A percentile compares a stretch with the other conserved stretches of the same genome.
phyloP scores from a whole-genome alignment of 2,888 invertebrate genomes.

The Elmis aenea region DNA sequence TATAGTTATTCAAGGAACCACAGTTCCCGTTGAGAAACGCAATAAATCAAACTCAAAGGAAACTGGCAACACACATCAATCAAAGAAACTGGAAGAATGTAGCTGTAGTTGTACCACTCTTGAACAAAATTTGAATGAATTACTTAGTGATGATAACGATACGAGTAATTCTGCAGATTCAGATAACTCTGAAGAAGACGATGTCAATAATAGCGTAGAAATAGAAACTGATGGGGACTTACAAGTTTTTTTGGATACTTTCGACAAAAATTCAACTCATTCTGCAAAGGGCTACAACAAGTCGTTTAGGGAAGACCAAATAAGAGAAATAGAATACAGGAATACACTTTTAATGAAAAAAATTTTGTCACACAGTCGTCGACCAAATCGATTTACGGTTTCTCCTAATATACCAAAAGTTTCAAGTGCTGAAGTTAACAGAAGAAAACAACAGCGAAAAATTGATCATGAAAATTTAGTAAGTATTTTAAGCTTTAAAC shows the following conservation, averaged over 20 bases:
- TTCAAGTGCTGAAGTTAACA: slow-evolving; percentile 28
- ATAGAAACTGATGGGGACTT: slow-evolving; percentile 3
- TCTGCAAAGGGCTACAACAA: slow-evolving; percentile 20
- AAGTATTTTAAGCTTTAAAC: slow-evolving; percentile 8
- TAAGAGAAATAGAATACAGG: slow-evolving; percentile 28
- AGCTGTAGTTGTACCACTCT: too few relatives aligned
- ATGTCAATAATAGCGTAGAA: slow-evolving; percentile 5
- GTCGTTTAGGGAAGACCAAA: slow-evolving; percentile 26
- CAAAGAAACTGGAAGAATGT: too few relatives aligned
- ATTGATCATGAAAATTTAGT: slow-evolving; percentile 34
- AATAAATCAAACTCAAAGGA: too few relatives aligned
- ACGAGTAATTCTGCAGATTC: too few relatives aligned
- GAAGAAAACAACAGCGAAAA: slow-evolving; percentile 28
- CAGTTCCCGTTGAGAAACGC: too few relatives aligned
- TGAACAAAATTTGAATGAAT: too few relatives aligned
- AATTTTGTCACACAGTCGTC: slow-evolving; percentile 26
- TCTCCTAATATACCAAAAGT: slow-evolving; percentile 14
- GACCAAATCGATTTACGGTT: slow-evolving; percentile 21
- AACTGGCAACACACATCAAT: too few relatives aligned
- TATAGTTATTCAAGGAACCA: too few relatives aligned
- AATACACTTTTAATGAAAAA: slow-evolving; percentile 30
- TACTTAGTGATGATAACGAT: slow-evolving; percentile 1
- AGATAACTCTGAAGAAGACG: slow-evolving; percentile 2
- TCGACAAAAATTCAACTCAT: too few relatives aligned
- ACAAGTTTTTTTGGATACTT: slow-evolving; percentile 3